These are phyloP conservation scores for Rallus limicola DNA, from an alignment of 2,113 vertebrate species.

Conservation along the genomic window DNA sequence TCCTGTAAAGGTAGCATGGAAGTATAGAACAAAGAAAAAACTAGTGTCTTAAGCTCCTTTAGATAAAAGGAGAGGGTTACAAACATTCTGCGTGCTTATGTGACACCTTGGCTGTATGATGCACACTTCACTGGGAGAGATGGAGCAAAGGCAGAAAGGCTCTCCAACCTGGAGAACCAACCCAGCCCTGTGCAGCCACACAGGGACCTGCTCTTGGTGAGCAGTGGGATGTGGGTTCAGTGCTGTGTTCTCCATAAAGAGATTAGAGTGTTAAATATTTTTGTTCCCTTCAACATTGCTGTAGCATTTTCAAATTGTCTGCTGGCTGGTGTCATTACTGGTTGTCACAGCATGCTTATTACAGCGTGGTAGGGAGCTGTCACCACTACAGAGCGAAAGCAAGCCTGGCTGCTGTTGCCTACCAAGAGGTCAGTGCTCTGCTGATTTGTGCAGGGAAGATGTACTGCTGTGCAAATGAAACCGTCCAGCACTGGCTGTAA, in stretches of 20 bases:
- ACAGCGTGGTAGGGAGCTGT: background rate
- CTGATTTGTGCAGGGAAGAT: background rate
- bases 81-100: background rate
- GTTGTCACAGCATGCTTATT: constrained; percentile 5
- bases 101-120: background rate
- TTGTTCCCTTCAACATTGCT: background rate
- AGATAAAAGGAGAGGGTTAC: background rate
- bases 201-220: background rate
- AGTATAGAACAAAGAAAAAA: background rate
- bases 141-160: background rate
- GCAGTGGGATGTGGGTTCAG: background rate
- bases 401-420: background rate
- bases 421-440: background rate
- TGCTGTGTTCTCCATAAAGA: background rate
- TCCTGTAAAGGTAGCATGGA: background rate
- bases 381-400: background rate
- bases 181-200: too few species aligned
- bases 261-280: background rate
- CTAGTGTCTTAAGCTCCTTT: background rate
- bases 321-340: background rate
- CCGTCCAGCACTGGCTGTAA: background rate
- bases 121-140: background rate
- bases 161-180: too few species aligned
- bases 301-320: background rate
- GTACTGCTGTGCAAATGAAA: background rate